Percentiles rank a stretch among this genome's conserved stretches.
Evolutionary conservation across 2,797 vertebrate genomes (phyloP).

Genomic region (Rhabdomys pumilio): DNA sequence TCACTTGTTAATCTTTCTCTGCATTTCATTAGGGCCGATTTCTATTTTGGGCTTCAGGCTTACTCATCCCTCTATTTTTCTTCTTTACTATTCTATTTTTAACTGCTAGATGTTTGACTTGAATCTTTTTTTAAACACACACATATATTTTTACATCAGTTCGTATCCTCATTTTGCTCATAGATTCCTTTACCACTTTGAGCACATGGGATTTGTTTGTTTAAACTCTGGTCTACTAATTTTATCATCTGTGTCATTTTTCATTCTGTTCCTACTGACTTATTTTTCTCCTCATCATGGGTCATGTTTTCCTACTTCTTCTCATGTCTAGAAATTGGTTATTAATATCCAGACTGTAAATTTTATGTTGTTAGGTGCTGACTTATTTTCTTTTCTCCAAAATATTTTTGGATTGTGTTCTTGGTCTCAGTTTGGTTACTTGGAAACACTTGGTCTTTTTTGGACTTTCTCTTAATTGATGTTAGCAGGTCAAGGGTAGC

Average conservation of each 20-base stretch:
- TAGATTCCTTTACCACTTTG: not conserved
- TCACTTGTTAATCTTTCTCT: not conserved
- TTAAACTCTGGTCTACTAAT: not conserved
- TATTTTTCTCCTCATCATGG: not conserved
- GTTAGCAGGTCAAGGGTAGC: not conserved
- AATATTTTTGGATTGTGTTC: constrained; percentile 40
- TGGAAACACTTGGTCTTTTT: constrained; percentile 9
- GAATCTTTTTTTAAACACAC: not conserved
- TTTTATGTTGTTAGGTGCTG: constrained; percentile 11
- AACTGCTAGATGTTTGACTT: not conserved
- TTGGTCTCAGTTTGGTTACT: constrained; percentile 33
- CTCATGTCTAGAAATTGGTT: not conserved
- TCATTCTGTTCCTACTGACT: constrained; percentile 47
- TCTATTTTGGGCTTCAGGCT: constrained; percentile 26
- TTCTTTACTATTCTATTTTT: constrained; percentile 27
- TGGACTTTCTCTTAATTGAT: not conserved
- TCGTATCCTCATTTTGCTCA: not conserved
- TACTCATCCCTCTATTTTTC: not conserved
- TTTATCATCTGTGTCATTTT: constrained; percentile 24
- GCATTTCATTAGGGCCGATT: not conserved
- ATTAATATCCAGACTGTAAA: constrained; percentile 32
- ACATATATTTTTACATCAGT: not conserved
- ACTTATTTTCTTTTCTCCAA: constrained; percentile 28
- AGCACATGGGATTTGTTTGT: not conserved
- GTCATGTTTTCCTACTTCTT: constrained; percentile 39